A percentile compares a stretch with the other conserved stretches of the same genome.
These are phyloP conservation scores for Mesorhabditis spiculigera DNA, from an alignment of 2,888 invertebrate genomes.

Conservation along the genomic window DNA sequence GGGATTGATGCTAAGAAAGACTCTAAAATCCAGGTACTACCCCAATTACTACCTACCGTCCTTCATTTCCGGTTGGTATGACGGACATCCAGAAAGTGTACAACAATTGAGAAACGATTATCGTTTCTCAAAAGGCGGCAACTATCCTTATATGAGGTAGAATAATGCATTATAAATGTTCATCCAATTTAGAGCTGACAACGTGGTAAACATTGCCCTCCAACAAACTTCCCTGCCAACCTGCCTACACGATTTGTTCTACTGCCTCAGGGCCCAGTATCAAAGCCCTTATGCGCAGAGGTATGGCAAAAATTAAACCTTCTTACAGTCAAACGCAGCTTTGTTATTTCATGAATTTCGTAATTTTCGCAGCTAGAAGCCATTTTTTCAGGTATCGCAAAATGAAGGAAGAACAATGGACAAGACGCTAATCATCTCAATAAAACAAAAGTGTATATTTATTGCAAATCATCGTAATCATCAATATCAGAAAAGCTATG, in stretches of 20 bases:
- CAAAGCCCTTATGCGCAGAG: too few species aligned
- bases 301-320: too few species aligned
- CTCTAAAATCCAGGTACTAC: conserved; percentile 24
- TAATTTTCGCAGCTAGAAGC: too few species aligned
- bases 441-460: background rate
- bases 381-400: too few species aligned
- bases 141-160: conserved; percentile 43
- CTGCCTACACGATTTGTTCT: conserved; percentile 50
- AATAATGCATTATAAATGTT: background rate
- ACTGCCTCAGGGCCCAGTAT: conserved; percentile 36
- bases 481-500: conserved; percentile 44
- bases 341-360: too few species aligned
- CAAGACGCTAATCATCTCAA: background rate
- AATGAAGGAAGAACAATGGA: too few species aligned
- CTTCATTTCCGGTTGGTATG: conserved; percentile 39
- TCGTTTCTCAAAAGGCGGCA: conserved; percentile 32
- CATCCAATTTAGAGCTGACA: conserved; percentile 39
- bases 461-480: conserved; percentile 43
- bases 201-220: conserved; percentile 45
- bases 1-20: too few species aligned
- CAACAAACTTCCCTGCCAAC: conserved; percentile 48
- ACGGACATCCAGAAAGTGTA: conserved; percentile 37
- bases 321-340: too few species aligned
- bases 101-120: conserved; percentile 44
- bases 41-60: conserved; percentile 45